These are phyloP conservation scores for Micoletzkya japonica DNA, from an alignment of 2,888 invertebrate genomes.

Conservation along the genomic window DNA sequence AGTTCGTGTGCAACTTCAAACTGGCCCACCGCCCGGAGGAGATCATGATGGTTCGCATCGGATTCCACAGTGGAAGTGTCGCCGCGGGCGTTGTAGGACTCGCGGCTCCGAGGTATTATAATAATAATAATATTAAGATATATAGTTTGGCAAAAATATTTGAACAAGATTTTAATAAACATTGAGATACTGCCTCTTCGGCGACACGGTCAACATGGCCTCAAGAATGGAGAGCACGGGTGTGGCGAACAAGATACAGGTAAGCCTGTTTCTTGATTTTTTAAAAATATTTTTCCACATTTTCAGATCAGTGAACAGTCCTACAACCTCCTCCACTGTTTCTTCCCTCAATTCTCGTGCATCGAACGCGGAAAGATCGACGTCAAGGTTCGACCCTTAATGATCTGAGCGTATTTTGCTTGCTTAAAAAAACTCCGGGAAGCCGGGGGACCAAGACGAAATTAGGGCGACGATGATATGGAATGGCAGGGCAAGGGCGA, in stretches of 20 bases:
- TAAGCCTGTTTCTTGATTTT: slow-evolving; percentile 12
- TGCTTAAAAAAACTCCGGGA: not conserved
- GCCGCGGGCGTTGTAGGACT: slow-evolving; percentile 63
- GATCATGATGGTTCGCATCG: slow-evolving; percentile 61
- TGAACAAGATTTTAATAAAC: not conserved
- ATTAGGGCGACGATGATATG: not conserved
- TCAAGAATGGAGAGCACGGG: slow-evolving; percentile 61
- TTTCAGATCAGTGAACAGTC: slow-evolving; percentile 58
- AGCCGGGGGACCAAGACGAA: not conserved
- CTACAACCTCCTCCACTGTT: slow-evolving; percentile 58
- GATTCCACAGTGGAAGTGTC: slow-evolving; percentile 61
- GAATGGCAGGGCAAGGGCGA: slow-evolving; percentile 59
- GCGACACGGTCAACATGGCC: slow-evolving; percentile 60
- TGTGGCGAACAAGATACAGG: slow-evolving; percentile 58
- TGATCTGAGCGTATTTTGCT: not conserved
- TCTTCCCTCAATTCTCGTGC: slow-evolving; percentile 56
- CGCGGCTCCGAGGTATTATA: slow-evolving; percentile 44
- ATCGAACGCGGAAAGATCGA: slow-evolving; percentile 60
- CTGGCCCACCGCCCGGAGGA: slow-evolving; percentile 61
- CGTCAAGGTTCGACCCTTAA: slow-evolving; percentile 46
- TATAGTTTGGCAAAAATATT: not conserved
- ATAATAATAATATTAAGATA: not conserved
- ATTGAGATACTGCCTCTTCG: slow-evolving; percentile 58
- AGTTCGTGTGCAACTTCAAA: slow-evolving; percentile 58
- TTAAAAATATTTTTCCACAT: not conserved